Percentiles rank a stretch among this genome's conserved stretches.
Conservation (phyloP, 2,113 vertebrate species). For the Oreotrochilus melanogaster region DNA sequence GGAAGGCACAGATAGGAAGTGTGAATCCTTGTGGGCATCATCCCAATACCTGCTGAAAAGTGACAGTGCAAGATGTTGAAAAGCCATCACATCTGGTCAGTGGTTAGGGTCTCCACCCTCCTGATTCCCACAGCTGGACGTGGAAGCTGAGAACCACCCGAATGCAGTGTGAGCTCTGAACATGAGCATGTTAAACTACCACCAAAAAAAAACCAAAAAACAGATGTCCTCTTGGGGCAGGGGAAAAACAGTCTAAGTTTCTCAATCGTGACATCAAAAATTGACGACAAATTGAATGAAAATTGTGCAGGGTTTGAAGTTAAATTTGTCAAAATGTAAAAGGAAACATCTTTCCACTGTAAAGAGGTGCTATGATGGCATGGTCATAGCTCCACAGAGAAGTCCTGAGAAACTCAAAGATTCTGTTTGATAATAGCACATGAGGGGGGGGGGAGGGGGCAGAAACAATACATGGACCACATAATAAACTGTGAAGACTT, state of each 20-base stretch:
- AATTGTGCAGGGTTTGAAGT: neutral
- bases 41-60: neutral
- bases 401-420: neutral
- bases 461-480: neutral
- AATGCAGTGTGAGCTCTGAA: neutral
- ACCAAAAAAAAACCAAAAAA: neutral
- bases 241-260: neutral
- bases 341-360: neutral
- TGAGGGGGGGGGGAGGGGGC: neutral
- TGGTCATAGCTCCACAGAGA: neutral
- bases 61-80: neutral
- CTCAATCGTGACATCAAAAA: neutral
- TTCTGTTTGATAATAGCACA: neutral
- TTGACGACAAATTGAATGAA: neutral
- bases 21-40: neutral
- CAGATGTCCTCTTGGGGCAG: neutral
- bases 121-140: rapidly evolving
- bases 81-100: neutral
- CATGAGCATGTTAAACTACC: neutral
- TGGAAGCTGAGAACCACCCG: neutral
- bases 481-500: neutral
- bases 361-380: neutral
- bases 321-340: neutral
- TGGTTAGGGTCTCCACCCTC: neutral
- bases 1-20: neutral